Evolutionary conservation across 2,888 invertebrate genomes (phyloP).

Genomic region (Caenorhabditis uteleia): DNA sequence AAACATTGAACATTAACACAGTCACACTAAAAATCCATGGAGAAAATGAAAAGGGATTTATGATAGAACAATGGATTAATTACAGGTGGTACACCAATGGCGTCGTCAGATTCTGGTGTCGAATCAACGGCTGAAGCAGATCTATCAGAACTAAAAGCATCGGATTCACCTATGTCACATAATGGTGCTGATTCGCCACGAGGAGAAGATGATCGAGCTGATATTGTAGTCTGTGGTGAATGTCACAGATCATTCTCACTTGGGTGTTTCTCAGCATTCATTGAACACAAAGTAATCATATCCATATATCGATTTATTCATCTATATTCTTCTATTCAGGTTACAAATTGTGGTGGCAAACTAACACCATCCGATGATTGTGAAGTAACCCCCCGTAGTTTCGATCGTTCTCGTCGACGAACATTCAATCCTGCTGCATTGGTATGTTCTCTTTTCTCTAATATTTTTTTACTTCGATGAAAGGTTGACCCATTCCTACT

Average conservation of each 20-base stretch:
- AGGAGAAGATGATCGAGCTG: slow-evolving; percentile 30
- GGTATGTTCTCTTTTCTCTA: too few species aligned
- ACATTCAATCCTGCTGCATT: slow-evolving; percentile 47
- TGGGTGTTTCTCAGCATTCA: slow-evolving; percentile 57
- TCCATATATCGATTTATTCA: not conserved
- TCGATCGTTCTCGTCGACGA: slow-evolving; percentile 48
- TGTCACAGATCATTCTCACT: slow-evolving; percentile 62
- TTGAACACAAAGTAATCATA: slow-evolving; percentile 65
- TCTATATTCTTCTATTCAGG: slow-evolving; percentile 27
- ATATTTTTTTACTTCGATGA: too few species aligned
- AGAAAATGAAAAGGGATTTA: not conserved
- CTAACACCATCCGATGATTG: slow-evolving; percentile 56
- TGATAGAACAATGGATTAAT: too few species aligned
- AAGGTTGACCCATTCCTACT: too few species aligned
- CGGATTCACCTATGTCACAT: slow-evolving; percentile 53
- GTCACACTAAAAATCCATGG: not conserved
- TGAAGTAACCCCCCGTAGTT: slow-evolving; percentile 38
- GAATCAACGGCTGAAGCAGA: slow-evolving; percentile 67
- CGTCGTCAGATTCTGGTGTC: slow-evolving; percentile 69
- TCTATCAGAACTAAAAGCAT: slow-evolving; percentile 50
- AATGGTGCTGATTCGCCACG: slow-evolving; percentile 44
- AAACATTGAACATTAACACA: not conserved
- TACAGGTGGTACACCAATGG: slow-evolving; percentile 60
- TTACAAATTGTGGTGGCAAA: slow-evolving; percentile 56
- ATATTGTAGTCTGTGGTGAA: slow-evolving; percentile 64